phyloP scores from a whole-genome alignment of 2,888 invertebrate genomes.

The Camptogramma bilineatum region DNA sequence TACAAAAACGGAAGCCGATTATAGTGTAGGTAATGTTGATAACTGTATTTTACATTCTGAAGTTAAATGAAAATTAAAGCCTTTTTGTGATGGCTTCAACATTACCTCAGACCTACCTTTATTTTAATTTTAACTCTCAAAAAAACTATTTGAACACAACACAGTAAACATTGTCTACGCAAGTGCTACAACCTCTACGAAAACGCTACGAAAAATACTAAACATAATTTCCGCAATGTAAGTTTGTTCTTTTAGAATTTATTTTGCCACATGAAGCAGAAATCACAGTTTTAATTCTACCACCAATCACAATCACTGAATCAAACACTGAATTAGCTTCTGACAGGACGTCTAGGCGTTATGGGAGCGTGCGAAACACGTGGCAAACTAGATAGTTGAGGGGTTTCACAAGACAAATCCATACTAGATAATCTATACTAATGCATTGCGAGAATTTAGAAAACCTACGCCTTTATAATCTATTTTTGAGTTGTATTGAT shows the following conservation, averaged over 20 bases:
- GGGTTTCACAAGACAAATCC: constrained; percentile 41
- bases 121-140: too few species aligned
- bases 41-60: too few species aligned
- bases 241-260: too few species aligned
- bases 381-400: constrained; percentile 17
- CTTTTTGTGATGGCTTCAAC: too few species aligned
- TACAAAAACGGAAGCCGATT: too few species aligned
- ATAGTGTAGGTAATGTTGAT: too few species aligned
- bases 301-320: not conserved
- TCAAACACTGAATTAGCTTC: not conserved
- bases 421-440: constrained; percentile 17
- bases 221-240: too few species aligned
- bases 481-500: too few species aligned
- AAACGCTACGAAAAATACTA: not conserved
- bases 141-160: not conserved
- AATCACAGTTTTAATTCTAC: not conserved
- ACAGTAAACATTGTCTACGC: not conserved
- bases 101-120: too few species aligned
- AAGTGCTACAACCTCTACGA: not conserved
- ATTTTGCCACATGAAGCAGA: not conserved
- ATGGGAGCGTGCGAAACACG: constrained; percentile 8
- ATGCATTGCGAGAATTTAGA: too few species aligned
- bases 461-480: too few species aligned
- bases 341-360: not conserved
- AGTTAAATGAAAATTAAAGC: too few species aligned